Conservation (phyloP, 2,888 invertebrate species). For the Sminthurinus aureus region DNA sequence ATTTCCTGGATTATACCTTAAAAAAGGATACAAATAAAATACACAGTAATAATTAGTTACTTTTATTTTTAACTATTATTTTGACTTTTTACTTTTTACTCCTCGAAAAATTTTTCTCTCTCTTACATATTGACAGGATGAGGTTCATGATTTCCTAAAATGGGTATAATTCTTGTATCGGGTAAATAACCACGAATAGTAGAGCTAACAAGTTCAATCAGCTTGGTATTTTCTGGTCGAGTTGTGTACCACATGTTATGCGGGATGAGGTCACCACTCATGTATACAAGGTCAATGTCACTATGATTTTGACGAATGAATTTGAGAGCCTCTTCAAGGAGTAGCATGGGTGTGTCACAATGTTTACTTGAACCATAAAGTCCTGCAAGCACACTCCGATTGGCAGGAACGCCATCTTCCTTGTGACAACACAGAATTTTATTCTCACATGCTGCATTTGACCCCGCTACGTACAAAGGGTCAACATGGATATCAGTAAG, state of each 20-base stretch:
- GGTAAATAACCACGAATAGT: constrained; percentile 53
- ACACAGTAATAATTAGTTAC: no score
- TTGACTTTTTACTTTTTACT: no score
- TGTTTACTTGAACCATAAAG: constrained; percentile 54
- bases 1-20: no score
- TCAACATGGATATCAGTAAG: constrained; percentile 58
- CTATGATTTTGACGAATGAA: constrained; percentile 52
- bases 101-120: no score
- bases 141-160: constrained; percentile 58
- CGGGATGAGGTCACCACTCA: constrained; percentile 60
- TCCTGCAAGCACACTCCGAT: constrained; percentile 49
- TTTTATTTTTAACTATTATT: no score
- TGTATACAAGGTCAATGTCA: constrained; percentile 56
- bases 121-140: constrained; percentile 54
- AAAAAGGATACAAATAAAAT: no score
- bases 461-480: constrained; percentile 48
- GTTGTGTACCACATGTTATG: constrained; percentile 56
- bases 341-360: constrained; percentile 56
- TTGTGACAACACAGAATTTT: constrained; percentile 56
- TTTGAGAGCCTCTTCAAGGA: constrained; percentile 53
- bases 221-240: no score
- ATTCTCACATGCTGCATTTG: constrained; percentile 51
- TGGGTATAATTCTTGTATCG: constrained; percentile 51
- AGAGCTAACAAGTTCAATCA: no score
- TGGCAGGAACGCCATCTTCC: constrained; percentile 43